These are phyloP conservation scores for Mesocricetus auratus DNA, from an alignment of 2,113 vertebrate species.

Conservation along the genomic window DNA sequence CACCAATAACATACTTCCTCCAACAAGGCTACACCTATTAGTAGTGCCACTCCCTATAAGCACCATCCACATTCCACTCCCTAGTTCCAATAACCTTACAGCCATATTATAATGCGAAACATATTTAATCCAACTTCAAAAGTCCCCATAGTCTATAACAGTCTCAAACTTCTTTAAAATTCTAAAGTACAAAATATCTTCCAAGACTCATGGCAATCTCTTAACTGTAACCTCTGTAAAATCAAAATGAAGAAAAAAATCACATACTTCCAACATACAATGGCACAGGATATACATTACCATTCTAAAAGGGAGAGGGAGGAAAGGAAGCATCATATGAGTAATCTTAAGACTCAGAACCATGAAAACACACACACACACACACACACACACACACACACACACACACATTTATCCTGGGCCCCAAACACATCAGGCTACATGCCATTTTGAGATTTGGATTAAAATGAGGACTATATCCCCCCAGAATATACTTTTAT, in stretches of 20 bases:
- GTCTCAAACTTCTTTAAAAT: neutral
- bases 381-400: neutral
- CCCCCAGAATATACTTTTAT: neutral
- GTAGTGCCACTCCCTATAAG: neutral
- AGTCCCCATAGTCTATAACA: neutral
- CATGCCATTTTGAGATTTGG: constrained; percentile 16
- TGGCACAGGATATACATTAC: neutral
- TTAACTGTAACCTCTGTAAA: neutral
- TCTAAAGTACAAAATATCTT: neutral
- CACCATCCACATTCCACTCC: neutral
- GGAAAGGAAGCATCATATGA: neutral
- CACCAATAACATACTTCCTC: neutral
- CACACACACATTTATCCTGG: neutral
- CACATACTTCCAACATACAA: neutral
- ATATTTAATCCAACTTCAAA: neutral
- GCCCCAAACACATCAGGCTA: neutral
- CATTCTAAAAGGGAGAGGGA: neutral
- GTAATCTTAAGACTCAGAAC: neutral
- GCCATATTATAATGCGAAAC: neutral
- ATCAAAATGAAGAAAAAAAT: neutral
- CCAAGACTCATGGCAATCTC: neutral
- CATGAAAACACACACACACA: neutral
- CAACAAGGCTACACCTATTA: neutral
- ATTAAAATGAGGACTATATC: constrained; percentile 39
- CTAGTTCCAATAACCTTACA: neutral